A percentile compares a stretch with the other conserved stretches of the same genome.
Conservation (phyloP, 2,888 invertebrate species). For the Melieria crassipennis region DNA sequence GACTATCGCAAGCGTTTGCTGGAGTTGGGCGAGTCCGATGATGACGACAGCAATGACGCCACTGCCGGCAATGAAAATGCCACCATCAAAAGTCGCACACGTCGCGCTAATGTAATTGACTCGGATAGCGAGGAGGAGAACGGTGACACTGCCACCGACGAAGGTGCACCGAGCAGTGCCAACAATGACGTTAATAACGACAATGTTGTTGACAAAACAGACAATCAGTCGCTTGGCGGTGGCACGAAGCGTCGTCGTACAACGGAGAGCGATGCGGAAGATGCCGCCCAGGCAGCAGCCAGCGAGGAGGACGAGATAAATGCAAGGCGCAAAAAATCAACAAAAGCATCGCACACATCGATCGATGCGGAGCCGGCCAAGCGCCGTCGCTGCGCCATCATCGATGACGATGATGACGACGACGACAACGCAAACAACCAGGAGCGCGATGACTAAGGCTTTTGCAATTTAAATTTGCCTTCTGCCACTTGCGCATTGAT, state of each 20-base stretch:
- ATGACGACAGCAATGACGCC: conserved; percentile 43
- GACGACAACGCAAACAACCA: conserved; percentile 32
- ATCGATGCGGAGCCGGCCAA: conserved; percentile 52
- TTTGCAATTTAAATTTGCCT: too few species aligned
- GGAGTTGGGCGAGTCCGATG: conserved; percentile 55
- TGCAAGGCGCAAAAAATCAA: conserved; percentile 57
- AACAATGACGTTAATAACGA: conserved; percentile 34
- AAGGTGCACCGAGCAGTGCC: background rate
- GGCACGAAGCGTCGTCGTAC: conserved; percentile 41
- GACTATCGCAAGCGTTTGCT: conserved; percentile 61
- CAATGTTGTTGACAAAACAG: conserved; percentile 49
- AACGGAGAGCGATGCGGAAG: conserved; percentile 30
- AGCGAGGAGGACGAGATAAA: conserved; percentile 52
- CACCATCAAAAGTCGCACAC: conserved; percentile 52
- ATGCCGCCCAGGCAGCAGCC: conserved; percentile 30
- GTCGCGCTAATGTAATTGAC: conserved; percentile 63
- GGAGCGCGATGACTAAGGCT: too few species aligned
- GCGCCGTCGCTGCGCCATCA: conserved; percentile 62
- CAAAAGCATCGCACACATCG: conserved; percentile 38
- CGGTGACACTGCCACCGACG: conserved; percentile 1
- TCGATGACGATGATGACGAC: conserved; percentile 61
- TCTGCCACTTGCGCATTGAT: too few species aligned
- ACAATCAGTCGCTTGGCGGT: conserved; percentile 38
- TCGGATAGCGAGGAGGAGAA: conserved; percentile 59
- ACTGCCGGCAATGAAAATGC: conserved; percentile 39